Evolutionary conservation across 2,797 vertebrate genomes (phyloP).

Genomic region (Notolepis coatsorum): DNA sequence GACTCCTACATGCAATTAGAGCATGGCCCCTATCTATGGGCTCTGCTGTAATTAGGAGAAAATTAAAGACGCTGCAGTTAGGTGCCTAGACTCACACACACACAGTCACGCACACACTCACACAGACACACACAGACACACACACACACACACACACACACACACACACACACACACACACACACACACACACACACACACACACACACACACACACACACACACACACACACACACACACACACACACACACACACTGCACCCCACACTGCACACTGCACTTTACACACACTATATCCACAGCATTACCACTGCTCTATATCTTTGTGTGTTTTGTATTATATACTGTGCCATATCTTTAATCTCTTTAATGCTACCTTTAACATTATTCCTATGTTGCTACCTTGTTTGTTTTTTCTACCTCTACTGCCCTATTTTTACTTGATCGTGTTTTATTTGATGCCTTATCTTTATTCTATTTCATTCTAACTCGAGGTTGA

Average conservation of each 20-base stretch:
- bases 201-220: not conserved
- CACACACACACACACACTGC: not conserved
- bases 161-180: not conserved
- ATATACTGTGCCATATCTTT: too few species aligned
- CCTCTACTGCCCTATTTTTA: too few species aligned
- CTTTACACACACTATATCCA: too few species aligned
- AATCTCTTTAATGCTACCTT: too few species aligned
- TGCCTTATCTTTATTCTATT: too few species aligned
- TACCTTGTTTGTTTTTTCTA: too few species aligned
- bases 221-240: not conserved
- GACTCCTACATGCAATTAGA: constrained; percentile 30
- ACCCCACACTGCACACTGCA: not conserved
- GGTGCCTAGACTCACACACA: not conserved
- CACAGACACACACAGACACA: not conserved
- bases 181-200: not conserved
- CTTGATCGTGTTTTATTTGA: too few species aligned
- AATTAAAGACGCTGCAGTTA: constrained; percentile 6
- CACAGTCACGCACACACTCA: not conserved
- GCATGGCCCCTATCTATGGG: constrained; percentile 7
- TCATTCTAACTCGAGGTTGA: too few species aligned
- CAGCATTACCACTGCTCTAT: not conserved
- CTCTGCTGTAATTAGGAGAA: constrained; percentile 26
- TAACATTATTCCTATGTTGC: too few species aligned
- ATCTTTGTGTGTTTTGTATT: too few species aligned
- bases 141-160: not conserved